phyloP scores from a whole-genome alignment of 2,888 invertebrate species.

The Temnothorax ravouxi region DNA sequence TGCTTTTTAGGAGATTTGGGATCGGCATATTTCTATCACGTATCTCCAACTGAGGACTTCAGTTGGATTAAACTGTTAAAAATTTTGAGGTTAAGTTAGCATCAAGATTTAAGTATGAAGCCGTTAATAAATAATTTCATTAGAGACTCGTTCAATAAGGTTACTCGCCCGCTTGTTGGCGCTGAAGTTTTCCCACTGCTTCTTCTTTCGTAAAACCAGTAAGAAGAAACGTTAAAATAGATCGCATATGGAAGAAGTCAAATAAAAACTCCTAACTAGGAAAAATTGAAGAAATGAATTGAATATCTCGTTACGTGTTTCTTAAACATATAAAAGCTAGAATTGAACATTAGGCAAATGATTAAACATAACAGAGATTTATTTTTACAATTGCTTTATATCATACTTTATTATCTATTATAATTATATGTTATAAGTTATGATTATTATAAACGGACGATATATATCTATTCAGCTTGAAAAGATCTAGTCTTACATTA shows the following conservation, averaged over 20 bases:
- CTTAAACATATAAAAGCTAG: not conserved
- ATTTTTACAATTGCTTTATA: not conserved
- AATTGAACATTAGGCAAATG: not conserved
- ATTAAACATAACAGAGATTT: not conserved
- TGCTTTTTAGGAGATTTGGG: too few species aligned
- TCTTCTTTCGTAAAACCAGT: not conserved
- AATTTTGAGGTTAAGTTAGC: too few species aligned
- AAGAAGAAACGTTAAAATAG: not conserved
- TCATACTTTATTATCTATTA: not conserved
- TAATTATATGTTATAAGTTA: not conserved
- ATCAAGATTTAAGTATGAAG: too few species aligned
- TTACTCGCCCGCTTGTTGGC: not conserved
- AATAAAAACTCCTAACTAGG: not conserved
- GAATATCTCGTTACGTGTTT: not conserved
- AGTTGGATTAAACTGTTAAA: too few species aligned
- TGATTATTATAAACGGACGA: not conserved
- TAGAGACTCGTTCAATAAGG: too few species aligned
- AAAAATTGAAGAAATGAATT: slow-evolving; percentile 4
- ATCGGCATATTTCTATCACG: too few species aligned
- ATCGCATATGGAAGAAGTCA: not conserved
- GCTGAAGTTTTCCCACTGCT: not conserved
- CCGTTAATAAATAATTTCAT: too few species aligned
- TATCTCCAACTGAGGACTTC: too few species aligned
- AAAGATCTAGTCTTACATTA: slow-evolving; percentile 15
- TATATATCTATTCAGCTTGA: not conserved